Evolutionary conservation across 2,888 invertebrate species (phyloP), one percentile per base, ranked within the genome.

Genomic region (Pandemis cinnamomeana): DNA sequence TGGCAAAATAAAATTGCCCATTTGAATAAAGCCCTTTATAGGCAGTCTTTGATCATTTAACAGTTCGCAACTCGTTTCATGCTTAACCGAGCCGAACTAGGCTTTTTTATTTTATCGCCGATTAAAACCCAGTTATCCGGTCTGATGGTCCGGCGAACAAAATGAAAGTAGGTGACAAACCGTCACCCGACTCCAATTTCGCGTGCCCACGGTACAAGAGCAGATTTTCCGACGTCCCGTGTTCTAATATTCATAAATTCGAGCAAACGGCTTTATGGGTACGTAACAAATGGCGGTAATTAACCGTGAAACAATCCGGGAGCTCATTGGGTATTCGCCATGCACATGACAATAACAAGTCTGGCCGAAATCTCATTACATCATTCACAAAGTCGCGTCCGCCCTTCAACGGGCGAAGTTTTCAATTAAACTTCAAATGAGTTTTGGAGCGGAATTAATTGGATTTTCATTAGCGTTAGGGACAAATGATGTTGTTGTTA

Each of bases 401-500:
- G 83, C 88, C 87, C 89, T 83, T 87, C 86, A 84, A 80, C 86
- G 84, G 81, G 82, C 85, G 82, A 89, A 92, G 91, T 91, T 93
- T 93, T 93, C 92, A 93, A 93, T 93, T 93, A 92, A 93, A 93
- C 91, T 93, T 93, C 88, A 85, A 92, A 93, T 92, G 93, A 93
- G 93, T 93, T 93, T 92, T 87, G 89, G 88, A 90, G 86, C 87
- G 82, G 87, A 91, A 93, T 93, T 93, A 93, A 93, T 93, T 92
- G 92, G 91, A 91, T 92, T 93, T 93, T 92, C 93, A 93, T 93
- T 92, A 93, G 91, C 88, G 91, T 88, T 91, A 87, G 90, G 89
- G 86, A 91, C 91, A 90, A 92, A 93, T 92, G 90, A 93, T 91
- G 92, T 90, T 92, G 78, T 78, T 72, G 92, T 92, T 90, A 88